Base-by-base conservation (phyloP, 2,113 vertebrate species). In the Halichoerus grypus region DNA sequence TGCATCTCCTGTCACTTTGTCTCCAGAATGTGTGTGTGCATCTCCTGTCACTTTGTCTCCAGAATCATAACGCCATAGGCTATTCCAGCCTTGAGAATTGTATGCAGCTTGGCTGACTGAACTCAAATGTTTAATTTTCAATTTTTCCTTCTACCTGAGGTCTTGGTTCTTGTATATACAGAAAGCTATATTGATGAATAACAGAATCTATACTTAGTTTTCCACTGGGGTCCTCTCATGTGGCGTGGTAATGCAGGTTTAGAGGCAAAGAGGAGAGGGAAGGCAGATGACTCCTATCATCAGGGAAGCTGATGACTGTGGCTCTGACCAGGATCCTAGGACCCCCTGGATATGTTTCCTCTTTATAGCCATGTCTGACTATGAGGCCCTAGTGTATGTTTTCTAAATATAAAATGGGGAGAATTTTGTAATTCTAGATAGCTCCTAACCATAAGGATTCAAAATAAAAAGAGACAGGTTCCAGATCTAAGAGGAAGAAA, bases 31-130 rank as follows among this genome's bases (percentile, higher is more conserved):
- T 4, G 4, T 42, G 39, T 42, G 39, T 3, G 39, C 39, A 0
- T 9, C 19, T 42, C 7, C 74, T 65, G 22, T 83, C 21, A 83
- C 59, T 67, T 53, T 90, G 42, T 82, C 13, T 86, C 65, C 36
- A 89, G 42, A 77, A 71, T 96, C 7, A 59, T 71, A 86, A 69
- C 18, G 72, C 65, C 4, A 53, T 8, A 79, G 12, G 26, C 42
- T 96, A 63, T 59, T 65, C 67, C 33, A 96, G 55, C 26, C n/a
- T 88, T 96, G 55, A 94, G 46, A 95, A 80, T 8, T 28, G 49
- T 0, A 91, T n/a, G 12, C 51, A 88, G 57, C 8, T 95, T 87
- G 91, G 31, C 19, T 77, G 31, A 91, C 39, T 89, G 9, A 86
- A 93, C 28, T 93, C 74, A 95, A 18, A 71, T 91, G 33, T 53